A percentile compares a stretch with the other conserved stretches of the same genome.
Evolutionary conservation across 2,888 invertebrate species (phyloP).

Genomic region (Euplagia quadripunctaria): DNA sequence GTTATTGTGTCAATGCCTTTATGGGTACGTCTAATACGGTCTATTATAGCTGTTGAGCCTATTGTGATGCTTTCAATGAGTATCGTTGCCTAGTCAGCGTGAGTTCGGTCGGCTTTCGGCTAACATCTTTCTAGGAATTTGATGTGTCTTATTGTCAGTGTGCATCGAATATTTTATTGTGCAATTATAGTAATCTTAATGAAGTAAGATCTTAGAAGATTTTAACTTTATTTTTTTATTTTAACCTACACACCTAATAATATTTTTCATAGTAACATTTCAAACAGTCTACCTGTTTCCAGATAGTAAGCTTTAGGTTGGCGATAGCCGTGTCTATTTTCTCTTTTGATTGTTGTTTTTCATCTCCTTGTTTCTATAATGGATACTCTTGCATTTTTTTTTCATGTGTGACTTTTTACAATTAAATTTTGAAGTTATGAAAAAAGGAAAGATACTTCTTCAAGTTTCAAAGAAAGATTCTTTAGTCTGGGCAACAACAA

Average conservation of each 20-base stretch:
- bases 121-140: constrained; percentile 64
- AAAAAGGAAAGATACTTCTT: background rate
- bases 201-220: background rate
- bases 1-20: constrained; percentile 72
- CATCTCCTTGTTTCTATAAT: background rate
- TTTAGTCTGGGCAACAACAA: background rate
- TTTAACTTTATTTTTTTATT: background rate
- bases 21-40: constrained; percentile 74
- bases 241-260: too few species aligned
- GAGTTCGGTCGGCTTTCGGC: constrained; percentile 62
- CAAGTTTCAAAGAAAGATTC: background rate
- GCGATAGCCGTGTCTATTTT: background rate
- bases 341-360: background rate
- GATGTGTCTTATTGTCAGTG: constrained; percentile 46
- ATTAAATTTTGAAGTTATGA: background rate
- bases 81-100: constrained; percentile 70
- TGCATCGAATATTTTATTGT: constrained; percentile 38
- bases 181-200: constrained; percentile 16
- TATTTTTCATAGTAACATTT: too few species aligned
- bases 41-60: constrained; percentile 70
- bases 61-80: constrained; percentile 71
- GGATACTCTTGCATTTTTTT: too few species aligned
- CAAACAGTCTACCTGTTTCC: background rate
- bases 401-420: background rate
- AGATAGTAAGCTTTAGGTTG: background rate